Evolutionary conservation across 2,113 vertebrate species (phyloP), one percentile per base, ranked within the genome.

Genomic region (Gymnorhina tibicen): DNA sequence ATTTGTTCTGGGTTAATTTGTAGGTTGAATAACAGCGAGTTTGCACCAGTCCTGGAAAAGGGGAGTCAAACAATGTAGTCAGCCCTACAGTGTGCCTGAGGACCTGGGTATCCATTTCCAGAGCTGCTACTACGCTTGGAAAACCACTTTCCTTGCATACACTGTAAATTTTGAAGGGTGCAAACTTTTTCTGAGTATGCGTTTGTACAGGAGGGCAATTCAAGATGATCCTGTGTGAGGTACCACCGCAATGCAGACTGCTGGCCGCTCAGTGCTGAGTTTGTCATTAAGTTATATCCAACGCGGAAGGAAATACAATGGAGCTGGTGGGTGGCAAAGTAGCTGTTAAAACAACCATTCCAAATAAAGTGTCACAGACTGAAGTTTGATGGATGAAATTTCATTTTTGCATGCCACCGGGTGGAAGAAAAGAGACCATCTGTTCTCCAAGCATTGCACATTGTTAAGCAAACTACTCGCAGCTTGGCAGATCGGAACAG

Each of bases 301-400:
- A 19, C 33, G 37, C 0, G 0, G 68, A 86, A 92, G 68, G 90
- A 67, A 94, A 81, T 35, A n/a, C 37, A 79, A 27, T 3, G 1
- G 60, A 89, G 32, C 52, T 44, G 32, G 60, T 86, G 72, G 82
- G 88, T 84, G 64, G 55, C 37, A 80, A 80, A 92, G 72, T 70
- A 84, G 27, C 47, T 93, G 32, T 68, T 86, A 42, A 86, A 93
- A 87, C 55, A 80, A 39, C 35, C 39, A 30, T 91, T 85, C 79
- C 3, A 18, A 66, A 85, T 72, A n/a, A 85, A 94, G 49, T 81
- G 21, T 80, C 52, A 63, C 33, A 84, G 81, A 13, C 52, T 52
- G 23, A 80, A 77, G 63, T 90, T 75, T 91, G 79, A 81, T 86
- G n/a, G 83, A 89, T 92, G 92, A 60, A 92, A 96, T 91, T 92